Conservation (phyloP, 2,797 vertebrate species). For the Pseudotriccus pelzelni region DNA sequence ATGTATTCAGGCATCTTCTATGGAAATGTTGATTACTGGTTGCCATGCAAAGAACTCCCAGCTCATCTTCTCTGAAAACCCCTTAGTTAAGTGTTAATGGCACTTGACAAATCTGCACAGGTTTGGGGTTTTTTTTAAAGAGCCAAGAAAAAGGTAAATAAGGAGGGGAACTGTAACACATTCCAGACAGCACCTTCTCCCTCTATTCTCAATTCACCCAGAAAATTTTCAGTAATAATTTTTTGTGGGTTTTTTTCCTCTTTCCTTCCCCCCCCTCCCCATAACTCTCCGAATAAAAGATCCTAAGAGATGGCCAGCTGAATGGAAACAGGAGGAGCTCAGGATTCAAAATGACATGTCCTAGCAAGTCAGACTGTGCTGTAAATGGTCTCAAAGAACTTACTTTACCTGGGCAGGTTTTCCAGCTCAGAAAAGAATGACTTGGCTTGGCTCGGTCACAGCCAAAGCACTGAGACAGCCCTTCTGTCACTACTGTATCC, state of each 20-base stretch:
- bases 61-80: neutral
- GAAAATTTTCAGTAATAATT: neutral
- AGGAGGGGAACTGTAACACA: neutral
- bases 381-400: neutral
- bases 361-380: neutral
- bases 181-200: neutral
- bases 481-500: neutral
- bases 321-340: neutral
- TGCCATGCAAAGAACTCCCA: neutral
- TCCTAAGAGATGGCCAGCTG: neutral
- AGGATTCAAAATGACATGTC: neutral
- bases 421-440: neutral
- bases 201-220: neutral
- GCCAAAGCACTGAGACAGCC: neutral
- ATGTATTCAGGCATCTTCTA: slow-evolving; percentile 32
- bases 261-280: accelerated
- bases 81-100: neutral
- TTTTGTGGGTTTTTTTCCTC: accelerated
- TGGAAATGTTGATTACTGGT: neutral
- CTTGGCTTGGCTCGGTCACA: neutral
- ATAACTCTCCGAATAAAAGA: neutral
- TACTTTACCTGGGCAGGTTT: neutral
- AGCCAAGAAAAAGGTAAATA: neutral
- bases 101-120: neutral
- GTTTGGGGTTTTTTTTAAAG: neutral